phyloP scores from a whole-genome alignment of 2,113 vertebrate species.

The Oreochromis spilurus region DNA sequence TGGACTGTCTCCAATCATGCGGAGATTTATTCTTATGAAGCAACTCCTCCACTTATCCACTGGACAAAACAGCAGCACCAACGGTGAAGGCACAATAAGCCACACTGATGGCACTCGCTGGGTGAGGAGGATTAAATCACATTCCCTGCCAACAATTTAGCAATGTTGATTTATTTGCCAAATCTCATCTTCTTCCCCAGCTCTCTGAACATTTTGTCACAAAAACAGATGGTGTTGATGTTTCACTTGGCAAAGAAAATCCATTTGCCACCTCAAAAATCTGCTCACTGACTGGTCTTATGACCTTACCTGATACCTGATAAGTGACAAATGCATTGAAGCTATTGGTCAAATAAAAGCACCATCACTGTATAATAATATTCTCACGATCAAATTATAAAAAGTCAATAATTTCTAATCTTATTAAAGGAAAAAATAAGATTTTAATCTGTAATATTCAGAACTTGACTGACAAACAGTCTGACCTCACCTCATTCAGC shows the following conservation, averaged over 20 bases:
- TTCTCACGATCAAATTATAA: neutral
- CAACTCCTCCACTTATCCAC: neutral
- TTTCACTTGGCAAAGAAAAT: neutral
- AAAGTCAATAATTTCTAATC: neutral
- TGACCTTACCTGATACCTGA: neutral
- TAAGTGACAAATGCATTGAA: neutral
- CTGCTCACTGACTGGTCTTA: neutral
- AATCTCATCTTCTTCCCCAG: neutral
- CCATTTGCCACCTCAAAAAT: neutral
- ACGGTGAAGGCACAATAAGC: neutral
- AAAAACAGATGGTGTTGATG: neutral
- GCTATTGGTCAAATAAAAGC: neutral
- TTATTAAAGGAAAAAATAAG: neutral
- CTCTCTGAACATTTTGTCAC: neutral
- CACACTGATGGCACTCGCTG: neutral
- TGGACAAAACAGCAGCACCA: neutral
- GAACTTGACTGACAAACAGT: neutral
- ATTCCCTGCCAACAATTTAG: neutral
- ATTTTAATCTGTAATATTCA: neutral
- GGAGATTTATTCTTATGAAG: neutral
- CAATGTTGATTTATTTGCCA: neutral
- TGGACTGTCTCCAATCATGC: neutral
- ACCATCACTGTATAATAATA: neutral
- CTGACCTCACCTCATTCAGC: neutral
- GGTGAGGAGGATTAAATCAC: neutral